Evolutionary conservation across 2,888 invertebrate species (phyloP), one percentile per base, ranked within the genome.

Genomic region (Odontocerum albicorne): DNA sequence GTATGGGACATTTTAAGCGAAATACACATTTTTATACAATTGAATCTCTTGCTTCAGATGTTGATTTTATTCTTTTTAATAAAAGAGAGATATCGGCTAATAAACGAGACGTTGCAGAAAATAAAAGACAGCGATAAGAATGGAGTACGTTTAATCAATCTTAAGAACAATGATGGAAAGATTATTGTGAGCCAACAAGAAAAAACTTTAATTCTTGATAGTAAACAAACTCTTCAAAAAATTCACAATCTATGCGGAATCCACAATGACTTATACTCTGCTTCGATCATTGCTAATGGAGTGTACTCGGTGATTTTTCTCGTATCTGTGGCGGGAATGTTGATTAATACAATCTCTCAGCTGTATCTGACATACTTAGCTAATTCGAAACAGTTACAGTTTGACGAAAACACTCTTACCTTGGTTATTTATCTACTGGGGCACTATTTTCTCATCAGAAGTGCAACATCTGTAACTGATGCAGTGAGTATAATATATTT

Each of bases 211-310:
- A 16, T 44, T n/a, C 6, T 12, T 17, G 13, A 51, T 15, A 17
- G 19, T 3, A 17, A n/a, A 0, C 19, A 47, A n/a, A 42, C 35
- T 1, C 15, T 52, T 12, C 15, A 19, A n/a, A 40, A 4, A 4
- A 33, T 57, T n/a, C 38, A 49, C 21, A 52, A 27, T 20, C 19
- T 53, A n/a, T 53, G 57, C 21, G 17, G 22, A 2, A 53, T 57
- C 3, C 57, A 57, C 27, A 43, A 43, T 12, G 52, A 49, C 7
- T 19, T 44, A 10, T 35, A 27, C 27, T 31, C 19, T n/a, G 38
- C 44, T 4, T 10, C 53, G 1, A 36, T 7, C 13, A 38, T 32
- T 8, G 15, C 47, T 8, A 57, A 57, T 19, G 13, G 33, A 7
- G 38, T 57, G 7, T 49, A 39, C 33, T 49, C 53, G 4, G 27